Evolutionary conservation across 2,113 vertebrate species (phyloP), one percentile per base, ranked within the genome.

Genomic region (Melierax canorus): DNA sequence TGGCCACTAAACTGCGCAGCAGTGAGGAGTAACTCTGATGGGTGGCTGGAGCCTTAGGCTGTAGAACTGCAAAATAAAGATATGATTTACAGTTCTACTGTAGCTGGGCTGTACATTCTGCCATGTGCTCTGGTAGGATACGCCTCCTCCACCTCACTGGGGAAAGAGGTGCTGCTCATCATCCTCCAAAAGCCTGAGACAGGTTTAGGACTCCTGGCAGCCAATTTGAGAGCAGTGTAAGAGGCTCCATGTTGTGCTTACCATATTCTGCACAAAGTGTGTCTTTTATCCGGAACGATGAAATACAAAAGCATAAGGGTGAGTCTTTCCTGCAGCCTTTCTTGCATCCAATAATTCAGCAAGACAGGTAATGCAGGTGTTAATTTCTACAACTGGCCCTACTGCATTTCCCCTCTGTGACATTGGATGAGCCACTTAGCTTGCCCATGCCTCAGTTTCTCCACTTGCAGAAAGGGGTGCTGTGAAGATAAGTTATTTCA

Each of bases 121-220:
- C 50, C 60, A 12, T 14, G 15, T 80, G 34, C 17, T 81, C 15
- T 67, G 41, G 39, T 26, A 82, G 62, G 50, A 51, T 53, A 50
- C 1, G 2, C 36, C 36, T 73, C n/a, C 30, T 84, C 23, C 22
- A n/a, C 21, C 22, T 89, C 0, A 0, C 27, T 60, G 38, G 45
- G 64, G 16, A 67, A 60, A 27, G 50, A 41, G 30, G 11, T 30
- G n/a, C 59, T 77, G 8, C 51, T 84, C 14, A 2, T 58, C 56
- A 83, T 88, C 43, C 53, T 64, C 29, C 51, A 67, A 20, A 71
- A 11, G 12, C 63, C 69, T 19, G 27, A 43, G 48, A 55, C 24
- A 27, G 12, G 20, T 22, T 43, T 36, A n/a, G 51, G 56, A 56
- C 27, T 55, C 23, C n/a, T 55, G 78, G 43, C 41, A 90, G 55